Evolutionary conservation across 2,797 vertebrate species (phyloP).

Genomic region (Gila robusta): DNA sequence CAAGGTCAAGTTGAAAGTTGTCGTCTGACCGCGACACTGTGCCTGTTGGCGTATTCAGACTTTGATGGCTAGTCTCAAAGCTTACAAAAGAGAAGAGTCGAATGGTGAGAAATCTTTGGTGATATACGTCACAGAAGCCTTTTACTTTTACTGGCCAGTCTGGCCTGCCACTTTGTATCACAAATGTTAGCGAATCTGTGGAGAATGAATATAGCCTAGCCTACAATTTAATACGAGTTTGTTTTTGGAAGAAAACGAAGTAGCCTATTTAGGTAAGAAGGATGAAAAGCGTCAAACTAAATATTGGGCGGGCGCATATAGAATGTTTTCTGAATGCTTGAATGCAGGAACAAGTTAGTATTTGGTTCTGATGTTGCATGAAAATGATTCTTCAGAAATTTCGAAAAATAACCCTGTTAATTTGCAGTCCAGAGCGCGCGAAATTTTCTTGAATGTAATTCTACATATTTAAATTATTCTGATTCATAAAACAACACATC

Average conservation of each 20-base stretch:
- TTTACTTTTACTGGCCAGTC: constrained; percentile 79
- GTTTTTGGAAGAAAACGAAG: constrained; percentile 42
- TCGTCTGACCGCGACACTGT: constrained; percentile 83
- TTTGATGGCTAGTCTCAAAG: constrained; percentile 78
- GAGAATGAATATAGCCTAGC: constrained; percentile 31
- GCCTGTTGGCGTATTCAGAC: constrained; percentile 82
- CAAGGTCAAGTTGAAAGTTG: constrained; percentile 99
- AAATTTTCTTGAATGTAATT: neutral
- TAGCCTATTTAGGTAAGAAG: constrained; percentile 63
- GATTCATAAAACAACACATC: neutral
- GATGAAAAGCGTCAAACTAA: constrained; percentile 69
- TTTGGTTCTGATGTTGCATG: neutral
- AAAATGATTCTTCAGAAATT: neutral
- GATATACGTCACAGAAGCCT: constrained; percentile 76
- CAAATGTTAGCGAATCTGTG: constrained; percentile 43
- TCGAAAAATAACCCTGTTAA: neutral
- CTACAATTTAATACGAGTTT: constrained; percentile 8
- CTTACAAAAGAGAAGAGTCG: constrained; percentile 77
- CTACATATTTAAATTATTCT: neutral
- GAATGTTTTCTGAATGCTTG: constrained; percentile 61
- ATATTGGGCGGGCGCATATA: constrained; percentile 42
- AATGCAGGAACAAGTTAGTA: neutral
- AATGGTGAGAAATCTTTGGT: constrained; percentile 78
- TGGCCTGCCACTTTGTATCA: constrained; percentile 65
- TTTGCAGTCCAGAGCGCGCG: neutral